Evolutionary conservation across 53 echinoderm and acorn worm genomes (phyloP).

Genomic region (Zoroaster sp.): DNA sequence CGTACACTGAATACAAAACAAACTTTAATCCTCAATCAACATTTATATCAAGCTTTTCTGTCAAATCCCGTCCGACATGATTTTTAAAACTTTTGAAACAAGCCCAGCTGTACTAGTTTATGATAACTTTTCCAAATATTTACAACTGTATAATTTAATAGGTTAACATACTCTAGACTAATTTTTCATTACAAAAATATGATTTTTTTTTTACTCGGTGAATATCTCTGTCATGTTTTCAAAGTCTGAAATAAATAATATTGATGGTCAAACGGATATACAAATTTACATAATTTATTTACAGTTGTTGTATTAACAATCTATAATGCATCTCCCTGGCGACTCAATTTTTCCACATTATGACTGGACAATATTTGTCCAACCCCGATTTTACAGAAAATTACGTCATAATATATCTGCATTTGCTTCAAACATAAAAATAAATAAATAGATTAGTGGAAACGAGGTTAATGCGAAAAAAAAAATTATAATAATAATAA

Average conservation of each 20-base stretch:
- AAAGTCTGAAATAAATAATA: background rate
- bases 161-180: background rate
- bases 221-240: background rate
- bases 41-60: too few species aligned
- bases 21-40: too few species aligned
- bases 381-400: too few species aligned
- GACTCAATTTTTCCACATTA: too few species aligned
- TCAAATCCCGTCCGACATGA: background rate
- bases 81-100: background rate
- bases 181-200: slow-evolving; percentile 31
- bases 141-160: background rate
- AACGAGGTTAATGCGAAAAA: too few species aligned
- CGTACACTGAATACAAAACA: too few species aligned
- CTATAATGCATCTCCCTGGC: too few species aligned
- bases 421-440: too few species aligned
- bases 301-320: background rate
- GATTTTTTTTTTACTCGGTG: background rate
- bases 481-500: too few species aligned
- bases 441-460: too few species aligned
- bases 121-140: background rate
- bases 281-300: background rate
- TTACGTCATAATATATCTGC: too few species aligned
- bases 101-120: background rate
- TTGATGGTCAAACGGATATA: background rate
- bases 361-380: too few species aligned